Evolutionary conservation across 2,888 invertebrate species (phyloP).

Genomic region (Elmis aenea): DNA sequence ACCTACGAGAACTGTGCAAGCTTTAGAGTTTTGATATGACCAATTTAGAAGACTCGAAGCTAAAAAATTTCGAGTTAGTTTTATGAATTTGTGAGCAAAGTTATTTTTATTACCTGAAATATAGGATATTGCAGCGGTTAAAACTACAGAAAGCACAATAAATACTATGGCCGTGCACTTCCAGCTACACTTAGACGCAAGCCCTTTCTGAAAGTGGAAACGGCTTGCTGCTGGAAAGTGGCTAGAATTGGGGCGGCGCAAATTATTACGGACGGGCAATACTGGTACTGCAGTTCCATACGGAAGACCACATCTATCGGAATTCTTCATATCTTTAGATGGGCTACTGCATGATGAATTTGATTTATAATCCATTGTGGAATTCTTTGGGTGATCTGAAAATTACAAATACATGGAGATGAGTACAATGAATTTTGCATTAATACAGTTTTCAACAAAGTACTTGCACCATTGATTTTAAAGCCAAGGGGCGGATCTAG

Average conservation of each 20-base stretch:
- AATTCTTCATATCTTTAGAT: conserved; percentile 64
- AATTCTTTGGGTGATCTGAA: conserved; percentile 85
- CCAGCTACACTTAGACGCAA: conserved; percentile 85
- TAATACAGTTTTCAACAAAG: too few relatives aligned
- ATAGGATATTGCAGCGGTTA: conserved; percentile 79
- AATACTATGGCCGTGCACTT: conserved; percentile 86
- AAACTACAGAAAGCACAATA: conserved; percentile 75
- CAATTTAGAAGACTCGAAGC: conserved; percentile 79
- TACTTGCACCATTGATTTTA: too few relatives aligned
- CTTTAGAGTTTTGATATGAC: conserved; percentile 78
- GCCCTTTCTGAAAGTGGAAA: conserved; percentile 83
- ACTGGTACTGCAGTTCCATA: conserved; percentile 56
- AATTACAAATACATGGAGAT: too few relatives aligned
- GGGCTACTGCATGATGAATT: conserved; percentile 85
- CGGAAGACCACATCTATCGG: conserved; percentile 53
- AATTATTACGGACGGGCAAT: conserved; percentile 69
- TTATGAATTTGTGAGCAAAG: background rate
- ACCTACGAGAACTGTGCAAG: conserved; percentile 79
- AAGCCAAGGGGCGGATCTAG: too few relatives aligned
- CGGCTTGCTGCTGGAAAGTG: conserved; percentile 71
- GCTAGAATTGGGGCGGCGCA: conserved; percentile 61
- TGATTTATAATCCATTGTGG: conserved; percentile 84
- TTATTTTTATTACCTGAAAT: conserved; percentile 76
- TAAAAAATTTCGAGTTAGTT: conserved; percentile 44
- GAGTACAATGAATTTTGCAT: too few relatives aligned